Base-by-base conservation (phyloP, 2,113 vertebrate species). In the Coreoperca whiteheadi region DNA sequence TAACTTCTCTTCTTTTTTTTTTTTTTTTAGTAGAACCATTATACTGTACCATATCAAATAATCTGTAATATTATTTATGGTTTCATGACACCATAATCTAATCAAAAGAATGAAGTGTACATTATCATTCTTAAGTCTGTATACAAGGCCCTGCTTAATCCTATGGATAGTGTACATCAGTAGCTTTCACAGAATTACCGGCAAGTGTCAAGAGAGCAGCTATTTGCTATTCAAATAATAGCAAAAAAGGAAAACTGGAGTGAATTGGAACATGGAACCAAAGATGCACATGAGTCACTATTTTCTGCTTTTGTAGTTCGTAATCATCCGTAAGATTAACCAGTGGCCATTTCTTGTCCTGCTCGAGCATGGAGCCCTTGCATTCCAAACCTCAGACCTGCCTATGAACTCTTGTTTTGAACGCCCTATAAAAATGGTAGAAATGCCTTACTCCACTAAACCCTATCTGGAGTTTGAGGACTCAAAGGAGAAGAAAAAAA, bases 261-360 rank as follows among this genome's bases (percentile, higher is more conserved):
- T 94, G 84, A 94, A 92, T 91, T 94, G 94, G 87, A 79, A 89
- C 73, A 70, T 71, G 63, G 81, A 93, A 95, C 94, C 94, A 94
- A 95, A 95, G 91, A 95, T 83, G 28, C 79, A 88, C 76, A 73
- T 83, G 88, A 73, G 67, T 87, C 68, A 79, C 80, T 79, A 30
- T 91, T 74, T 91, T 91, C 72, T 89, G 81, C 91, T 87, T 90
- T 86, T 88, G 79, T 94, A 89, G 90, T 83, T 30, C 81, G 88
- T 78, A 82, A 53, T 89, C 85, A 84, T 94, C 93, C 78, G 77
- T 87, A 79, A 60, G 86, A 91, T 85, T 89, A 87, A 88, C 87
- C 86, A 84, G 85, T 82, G 80, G 84, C 81, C 73, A 14, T 87
- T 37, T 83, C 4, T 82, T 61, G 46, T 79, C 61, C 41, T 60